phyloP scores from a whole-genome alignment of 2,888 invertebrate genomes.

The Pimpla rufipes region DNA sequence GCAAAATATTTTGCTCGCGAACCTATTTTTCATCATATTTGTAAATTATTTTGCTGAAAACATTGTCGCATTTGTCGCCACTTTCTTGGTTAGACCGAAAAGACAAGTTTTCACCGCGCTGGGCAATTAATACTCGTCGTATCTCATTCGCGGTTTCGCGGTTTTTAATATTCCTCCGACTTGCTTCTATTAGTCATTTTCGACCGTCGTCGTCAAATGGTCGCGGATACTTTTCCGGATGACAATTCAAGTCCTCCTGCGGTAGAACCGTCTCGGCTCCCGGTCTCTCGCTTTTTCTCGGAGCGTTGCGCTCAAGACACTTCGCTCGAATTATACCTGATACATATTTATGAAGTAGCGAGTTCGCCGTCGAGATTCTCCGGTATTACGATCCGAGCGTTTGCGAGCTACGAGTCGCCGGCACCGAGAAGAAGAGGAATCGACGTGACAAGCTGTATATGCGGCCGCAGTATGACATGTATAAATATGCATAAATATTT shows the following conservation, averaged over 20 bases:
- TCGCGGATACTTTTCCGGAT: neutral
- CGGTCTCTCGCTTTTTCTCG: neutral
- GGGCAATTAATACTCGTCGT: neutral
- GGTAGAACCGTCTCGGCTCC: neutral
- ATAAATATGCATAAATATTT: conserved; percentile 15
- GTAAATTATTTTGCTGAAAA: too few species aligned
- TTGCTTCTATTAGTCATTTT: neutral
- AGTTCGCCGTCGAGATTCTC: conserved; percentile 14
- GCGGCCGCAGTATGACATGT: neutral
- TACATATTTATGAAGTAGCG: conserved; percentile 63
- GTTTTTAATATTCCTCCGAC: neutral
- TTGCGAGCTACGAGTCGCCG: conserved; percentile 21
- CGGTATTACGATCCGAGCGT: neutral
- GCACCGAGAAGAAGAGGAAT: conserved; percentile 27
- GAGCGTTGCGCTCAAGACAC: conserved; percentile 24
- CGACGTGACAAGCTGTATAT: neutral
- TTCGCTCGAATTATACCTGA: conserved; percentile 58
- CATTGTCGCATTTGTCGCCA: too few species aligned
- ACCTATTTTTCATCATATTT: too few species aligned
- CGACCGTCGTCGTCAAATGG: neutral
- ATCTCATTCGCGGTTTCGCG: too few species aligned
- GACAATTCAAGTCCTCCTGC: neutral
- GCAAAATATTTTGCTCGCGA: too few species aligned
- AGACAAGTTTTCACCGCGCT: too few species aligned
- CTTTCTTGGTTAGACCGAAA: too few species aligned